Percentiles rank a stretch among this genome's conserved stretches.
Conservation (phyloP, 2,113 vertebrate genomes). For the Gopherus evgoodei region DNA sequence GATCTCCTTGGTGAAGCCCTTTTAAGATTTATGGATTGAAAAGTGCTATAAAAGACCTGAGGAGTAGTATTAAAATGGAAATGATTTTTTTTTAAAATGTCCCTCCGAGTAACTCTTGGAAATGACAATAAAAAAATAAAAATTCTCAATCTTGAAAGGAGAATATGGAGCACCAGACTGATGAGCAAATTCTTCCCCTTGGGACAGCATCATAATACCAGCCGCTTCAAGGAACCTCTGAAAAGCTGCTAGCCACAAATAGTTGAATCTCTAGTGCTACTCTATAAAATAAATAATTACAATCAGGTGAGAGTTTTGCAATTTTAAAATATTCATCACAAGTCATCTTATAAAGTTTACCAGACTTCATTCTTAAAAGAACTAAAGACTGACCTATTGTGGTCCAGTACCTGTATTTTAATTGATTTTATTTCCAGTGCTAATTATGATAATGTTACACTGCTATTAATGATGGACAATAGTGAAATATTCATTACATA, state of each 20-base stretch:
- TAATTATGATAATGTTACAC: neutral
- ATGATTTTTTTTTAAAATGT: neutral
- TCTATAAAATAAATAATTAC: neutral
- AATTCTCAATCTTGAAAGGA: neutral
- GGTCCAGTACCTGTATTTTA: neutral
- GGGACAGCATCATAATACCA: neutral
- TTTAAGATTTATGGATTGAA: neutral
- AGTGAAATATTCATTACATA: neutral
- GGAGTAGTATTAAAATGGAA: neutral
- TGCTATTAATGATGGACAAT: neutral
- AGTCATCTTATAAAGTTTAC: neutral
- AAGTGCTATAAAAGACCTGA: neutral
- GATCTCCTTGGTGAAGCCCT: neutral
- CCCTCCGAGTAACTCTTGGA: neutral
- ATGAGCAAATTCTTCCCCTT: neutral
- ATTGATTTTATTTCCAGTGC: neutral
- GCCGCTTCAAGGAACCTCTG: neutral
- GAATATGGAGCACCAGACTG: neutral
- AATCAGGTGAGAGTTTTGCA: neutral
- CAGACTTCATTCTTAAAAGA: neutral
- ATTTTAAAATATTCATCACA: neutral
- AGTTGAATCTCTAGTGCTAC: fast-evolving
- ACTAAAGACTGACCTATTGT: neutral
- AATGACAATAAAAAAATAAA: neutral
- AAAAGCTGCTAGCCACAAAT: conserved; percentile 8